Evolutionary conservation across 2,888 invertebrate genomes (phyloP), one percentile per base, ranked within the genome.

Genomic region (Argyresthia albistria): DNA sequence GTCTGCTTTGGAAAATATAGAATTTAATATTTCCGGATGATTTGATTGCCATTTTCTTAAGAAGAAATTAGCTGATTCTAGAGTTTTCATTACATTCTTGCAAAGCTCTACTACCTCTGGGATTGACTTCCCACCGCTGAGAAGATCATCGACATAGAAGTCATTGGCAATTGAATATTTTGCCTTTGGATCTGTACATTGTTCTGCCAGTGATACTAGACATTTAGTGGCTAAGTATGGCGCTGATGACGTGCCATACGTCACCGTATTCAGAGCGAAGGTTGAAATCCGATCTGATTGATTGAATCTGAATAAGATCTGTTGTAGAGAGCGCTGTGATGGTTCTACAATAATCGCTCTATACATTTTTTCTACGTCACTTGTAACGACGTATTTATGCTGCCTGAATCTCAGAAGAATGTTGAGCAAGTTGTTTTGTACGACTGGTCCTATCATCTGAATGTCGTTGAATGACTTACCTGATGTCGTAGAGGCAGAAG

Each of bases 161-260:
- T 36, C 9, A 36, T 9, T 7, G 7, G 7, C 8, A 9, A 36
- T 36, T 36, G 36, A 7, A 9, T 36, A 36, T 36, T 36, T 36
- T 7, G 9, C 36, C 36, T 36, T 36, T 7, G 7, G 8, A 36
- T 36, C 36, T 36, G 7, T 7, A 7, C 7, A 7, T 36, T 39
- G 39, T 11, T 39, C 39, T 11, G 39, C 3, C 3, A 39, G n/a
- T n/a, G 39, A 39, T 3, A 39, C 39, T 11, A 39, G 8, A 8
- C 39, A 39, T n/a, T 39, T 39, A 3, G 39, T 39, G 39, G 39
- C 39, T n/a, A 39, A 39, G n/a, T 8, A 6, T 39, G 60, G 57
- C 7, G 60, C 60, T 8, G 60, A 56, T 0, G 60, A 55, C 0
- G 58, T 59, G 7, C 61, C 61, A 35, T 61, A 62, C 7, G 60